phyloP scores from a whole-genome alignment of 1,140 invertebrate genomes.

The Cotesia typhae region DNA sequence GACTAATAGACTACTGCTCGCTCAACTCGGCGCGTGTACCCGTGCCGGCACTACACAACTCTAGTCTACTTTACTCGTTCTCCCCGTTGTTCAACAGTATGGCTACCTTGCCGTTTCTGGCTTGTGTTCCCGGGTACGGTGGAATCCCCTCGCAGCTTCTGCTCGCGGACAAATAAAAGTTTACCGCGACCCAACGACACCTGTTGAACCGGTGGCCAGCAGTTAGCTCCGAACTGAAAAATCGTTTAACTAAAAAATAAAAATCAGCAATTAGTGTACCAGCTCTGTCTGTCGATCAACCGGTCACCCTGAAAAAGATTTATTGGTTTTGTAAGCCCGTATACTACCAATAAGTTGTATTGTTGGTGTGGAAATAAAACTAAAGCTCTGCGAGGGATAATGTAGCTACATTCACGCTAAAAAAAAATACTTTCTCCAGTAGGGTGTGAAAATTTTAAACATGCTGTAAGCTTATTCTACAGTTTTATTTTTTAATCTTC shows the following conservation, averaged over 20 bases:
- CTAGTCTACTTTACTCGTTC: conserved; percentile 37
- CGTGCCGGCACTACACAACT: conserved; percentile 43
- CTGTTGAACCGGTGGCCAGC: conserved; percentile 60
- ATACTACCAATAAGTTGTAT: no score
- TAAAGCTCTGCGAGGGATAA: no score
- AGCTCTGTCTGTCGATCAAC: conserved; percentile 60
- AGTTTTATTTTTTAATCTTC: no score
- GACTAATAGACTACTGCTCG: conserved; percentile 20
- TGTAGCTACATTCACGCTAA: no score
- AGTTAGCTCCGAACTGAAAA: conserved; percentile 37
- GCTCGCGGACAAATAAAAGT: conserved; percentile 63
- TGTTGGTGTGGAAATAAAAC: no score
- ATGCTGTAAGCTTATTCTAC: no score
- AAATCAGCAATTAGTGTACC: conserved; percentile 62
- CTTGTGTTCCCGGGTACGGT: conserved; percentile 36
- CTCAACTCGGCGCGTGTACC: conserved; percentile 43
- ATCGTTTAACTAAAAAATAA: conserved; percentile 37
- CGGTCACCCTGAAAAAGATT: conserved; percentile 49
- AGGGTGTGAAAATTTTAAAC: no score
- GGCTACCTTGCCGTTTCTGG: conserved; percentile 34
- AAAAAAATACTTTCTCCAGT: no score
- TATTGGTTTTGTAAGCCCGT: conserved; percentile 40
- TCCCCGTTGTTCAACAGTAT: conserved; percentile 31
- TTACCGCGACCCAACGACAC: conserved; percentile 61
- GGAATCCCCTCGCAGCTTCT: conserved; percentile 37